These are phyloP conservation scores for Turnix velox DNA, from an alignment of 2,113 vertebrate species.

Conservation along the genomic window DNA sequence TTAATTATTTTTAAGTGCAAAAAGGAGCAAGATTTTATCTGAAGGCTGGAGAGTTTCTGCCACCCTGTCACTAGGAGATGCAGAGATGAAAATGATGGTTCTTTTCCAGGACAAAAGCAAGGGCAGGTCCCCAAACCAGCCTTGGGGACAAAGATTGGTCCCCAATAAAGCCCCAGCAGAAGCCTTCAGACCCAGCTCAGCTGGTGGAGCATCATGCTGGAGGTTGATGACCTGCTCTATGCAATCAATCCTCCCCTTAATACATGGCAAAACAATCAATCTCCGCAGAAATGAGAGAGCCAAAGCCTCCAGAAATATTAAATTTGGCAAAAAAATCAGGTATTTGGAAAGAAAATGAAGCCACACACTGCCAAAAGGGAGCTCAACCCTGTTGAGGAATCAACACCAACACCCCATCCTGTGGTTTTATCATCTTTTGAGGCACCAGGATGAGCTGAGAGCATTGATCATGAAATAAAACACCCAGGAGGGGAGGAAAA, in stretches of 20 bases:
- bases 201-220: background rate
- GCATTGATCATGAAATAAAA: background rate
- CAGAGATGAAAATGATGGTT: background rate
- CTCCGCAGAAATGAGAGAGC: background rate
- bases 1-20: background rate
- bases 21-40: background rate
- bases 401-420: too few relatives aligned
- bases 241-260: background rate
- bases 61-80: background rate
- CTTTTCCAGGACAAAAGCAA: background rate
- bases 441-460: background rate
- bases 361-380: background rate
- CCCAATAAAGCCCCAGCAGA: too few relatives aligned
- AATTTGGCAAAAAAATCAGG: background rate
- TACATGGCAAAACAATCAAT: fast-evolving
- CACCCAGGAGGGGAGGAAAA: background rate
- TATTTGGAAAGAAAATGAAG: background rate
- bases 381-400: background rate
- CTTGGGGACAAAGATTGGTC: background rate
- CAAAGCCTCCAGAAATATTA: background rate
- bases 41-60: background rate
- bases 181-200: background rate
- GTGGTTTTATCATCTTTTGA: too few relatives aligned
- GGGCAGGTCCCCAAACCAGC: background rate
- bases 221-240: background rate